These are phyloP conservation scores for Eupeodes latifasciatus DNA, from an alignment of 2,888 invertebrate genomes.

Conservation along the genomic window DNA sequence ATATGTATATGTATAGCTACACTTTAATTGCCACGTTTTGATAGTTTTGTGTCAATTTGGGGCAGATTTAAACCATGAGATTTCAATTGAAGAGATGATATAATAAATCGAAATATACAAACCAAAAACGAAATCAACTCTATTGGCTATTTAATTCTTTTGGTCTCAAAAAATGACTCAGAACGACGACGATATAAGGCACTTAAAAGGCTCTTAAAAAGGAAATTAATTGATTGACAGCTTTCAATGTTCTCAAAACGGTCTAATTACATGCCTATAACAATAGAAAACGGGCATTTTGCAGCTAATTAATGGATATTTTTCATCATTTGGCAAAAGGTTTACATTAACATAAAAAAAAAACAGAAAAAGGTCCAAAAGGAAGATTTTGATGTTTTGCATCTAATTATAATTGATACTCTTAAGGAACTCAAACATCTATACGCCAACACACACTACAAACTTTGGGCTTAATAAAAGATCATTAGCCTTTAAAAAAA, in stretches of 20 bases:
- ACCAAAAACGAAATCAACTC: not conserved
- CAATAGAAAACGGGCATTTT: slow-evolving; percentile 42
- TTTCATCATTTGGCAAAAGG: slow-evolving; percentile 30
- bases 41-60: slow-evolving; percentile 29
- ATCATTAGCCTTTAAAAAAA: not conserved
- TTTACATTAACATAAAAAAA: not conserved
- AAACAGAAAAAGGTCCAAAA: slow-evolving; percentile 48
- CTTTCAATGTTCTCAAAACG: slow-evolving; percentile 44
- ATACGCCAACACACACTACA: not conserved
- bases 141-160: not conserved
- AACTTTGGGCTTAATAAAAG: not conserved
- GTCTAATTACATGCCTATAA: slow-evolving; percentile 28
- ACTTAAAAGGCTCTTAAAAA: slow-evolving; percentile 37
- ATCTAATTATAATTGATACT: slow-evolving; percentile 68
- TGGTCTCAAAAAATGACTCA: not conserved
- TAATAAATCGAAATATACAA: slow-evolving; percentile 6
- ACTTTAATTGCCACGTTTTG: slow-evolving; percentile 29
- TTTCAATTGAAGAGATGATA: not conserved
- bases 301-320: slow-evolving; percentile 60
- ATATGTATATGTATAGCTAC: not conserved
- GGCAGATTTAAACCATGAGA: not conserved
- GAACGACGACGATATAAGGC: slow-evolving; percentile 25
- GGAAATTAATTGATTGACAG: slow-evolving; percentile 71
- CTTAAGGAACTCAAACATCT: not conserved
- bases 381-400: slow-evolving; percentile 20